Base-by-base conservation (phyloP, 2,113 vertebrate species). In the Xyrauchen texanus region DNA sequence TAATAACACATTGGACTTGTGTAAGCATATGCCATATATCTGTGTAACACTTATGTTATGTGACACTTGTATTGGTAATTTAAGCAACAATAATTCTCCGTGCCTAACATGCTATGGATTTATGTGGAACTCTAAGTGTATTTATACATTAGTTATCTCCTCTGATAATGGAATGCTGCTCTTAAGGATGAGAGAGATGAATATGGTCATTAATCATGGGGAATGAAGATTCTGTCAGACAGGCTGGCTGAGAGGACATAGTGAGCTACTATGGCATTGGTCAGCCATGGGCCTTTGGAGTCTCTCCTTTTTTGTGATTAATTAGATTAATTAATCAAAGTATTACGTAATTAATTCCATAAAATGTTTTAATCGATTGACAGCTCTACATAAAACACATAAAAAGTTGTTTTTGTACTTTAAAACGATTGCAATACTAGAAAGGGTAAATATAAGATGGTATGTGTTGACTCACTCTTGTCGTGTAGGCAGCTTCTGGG, bases 401-500 rank as follows among this genome's bases (percentile, higher is more conserved):
- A 34, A 1, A 1, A 34, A 34, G 1, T 34, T 34, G 21, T 34
- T 34, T 34, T 34, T 34, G 21, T 34, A 34, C 21, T 34, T 34
- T 34, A 34, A 34, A 34, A 34, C 21, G 21, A 34, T 34, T 34
- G 21, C 21, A 34, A 1, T 34, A 3, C 21, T 1, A 34, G 21
- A 34, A 34, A 34, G 21, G 21, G 21, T 34, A 34, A 34, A 3
- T 34, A 3, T 34, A 1, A 49, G 47, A 49, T 7, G 9, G 15
- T 15, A 6, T 34, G 4, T 52, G 8, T 44, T 16, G 45, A 68
- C 85, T 84, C 44, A 96, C 95, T 90, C 93, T 91, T 13, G 95
- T 96, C 13, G 95, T 96, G n/a, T 96, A 96, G 0, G 95, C 95
- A 46, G 95, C 95, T 90, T 96, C 95, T 0, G 95, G 94, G 83